Conservation (phyloP, 2,113 vertebrate species). For the Nymphicus hollandicus region DNA sequence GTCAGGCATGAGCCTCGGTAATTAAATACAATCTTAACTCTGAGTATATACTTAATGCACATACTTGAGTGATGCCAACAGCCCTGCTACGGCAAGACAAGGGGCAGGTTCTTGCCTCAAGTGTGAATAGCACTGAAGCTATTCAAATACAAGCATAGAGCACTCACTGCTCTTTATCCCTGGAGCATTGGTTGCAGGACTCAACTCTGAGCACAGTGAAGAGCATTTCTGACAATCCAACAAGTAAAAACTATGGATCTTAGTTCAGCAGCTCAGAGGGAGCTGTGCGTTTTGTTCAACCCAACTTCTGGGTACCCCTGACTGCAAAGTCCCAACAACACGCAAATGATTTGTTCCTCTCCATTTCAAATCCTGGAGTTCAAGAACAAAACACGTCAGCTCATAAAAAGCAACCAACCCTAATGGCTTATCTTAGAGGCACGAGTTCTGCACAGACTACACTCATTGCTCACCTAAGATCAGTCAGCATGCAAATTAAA, state of each 20-base stretch:
- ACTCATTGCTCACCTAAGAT: background rate
- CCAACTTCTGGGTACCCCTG: background rate
- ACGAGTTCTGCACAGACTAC: background rate
- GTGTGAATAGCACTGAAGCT: background rate
- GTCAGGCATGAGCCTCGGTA: background rate
- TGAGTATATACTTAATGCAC: background rate
- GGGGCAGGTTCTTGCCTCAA: background rate
- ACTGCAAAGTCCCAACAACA: background rate
- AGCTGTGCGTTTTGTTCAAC: background rate
- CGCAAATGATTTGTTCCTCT: background rate
- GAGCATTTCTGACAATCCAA: background rate
- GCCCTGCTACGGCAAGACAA: background rate
- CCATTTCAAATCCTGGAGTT: background rate
- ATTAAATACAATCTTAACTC: constrained; percentile 21
- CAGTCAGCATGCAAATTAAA: background rate
- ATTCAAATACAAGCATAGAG: background rate
- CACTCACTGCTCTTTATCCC: background rate
- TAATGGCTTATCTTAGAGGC: background rate
- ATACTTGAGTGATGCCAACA: background rate
- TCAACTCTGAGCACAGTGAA: background rate
- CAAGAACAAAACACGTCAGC: background rate
- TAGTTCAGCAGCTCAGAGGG: background rate
- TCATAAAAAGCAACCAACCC: background rate
- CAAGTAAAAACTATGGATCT: background rate
- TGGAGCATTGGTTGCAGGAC: rapidly evolving